A percentile compares a stretch with the other conserved stretches of the same genome.
Evolutionary conservation across 2,888 invertebrate species (phyloP).

Genomic region (Tenthredo notha): DNA sequence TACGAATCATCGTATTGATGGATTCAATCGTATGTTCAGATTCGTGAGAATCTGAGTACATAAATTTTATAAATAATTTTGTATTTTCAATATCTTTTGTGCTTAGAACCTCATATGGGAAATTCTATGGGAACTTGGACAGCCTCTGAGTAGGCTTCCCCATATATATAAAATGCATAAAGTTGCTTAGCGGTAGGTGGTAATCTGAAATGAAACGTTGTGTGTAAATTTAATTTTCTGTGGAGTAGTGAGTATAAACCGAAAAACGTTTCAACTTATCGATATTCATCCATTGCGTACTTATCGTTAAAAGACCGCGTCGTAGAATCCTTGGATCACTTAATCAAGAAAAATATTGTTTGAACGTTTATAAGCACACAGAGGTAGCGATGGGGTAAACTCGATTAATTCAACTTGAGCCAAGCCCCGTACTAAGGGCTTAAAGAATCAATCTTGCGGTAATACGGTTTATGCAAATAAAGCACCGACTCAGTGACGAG

Average conservation of each 20-base stretch:
- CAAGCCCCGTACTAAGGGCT: conserved; percentile 1
- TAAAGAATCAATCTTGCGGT: conserved; percentile 15
- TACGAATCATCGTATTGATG: not conserved
- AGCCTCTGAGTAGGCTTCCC: no score
- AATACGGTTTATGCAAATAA: not conserved
- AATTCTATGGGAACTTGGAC: no score
- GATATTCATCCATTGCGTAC: not conserved
- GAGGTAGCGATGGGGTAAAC: not conserved
- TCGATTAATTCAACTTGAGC: conserved; percentile 4
- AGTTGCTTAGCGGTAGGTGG: not conserved
- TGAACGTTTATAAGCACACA: conserved; percentile 1
- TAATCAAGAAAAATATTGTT: not conserved
- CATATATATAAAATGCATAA: not conserved
- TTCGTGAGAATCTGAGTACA: not conserved
- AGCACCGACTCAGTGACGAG: not conserved
- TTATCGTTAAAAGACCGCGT: not conserved
- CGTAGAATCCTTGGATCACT: not conserved
- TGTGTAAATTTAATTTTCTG: not conserved
- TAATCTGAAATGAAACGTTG: not conserved
- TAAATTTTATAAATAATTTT: no score
- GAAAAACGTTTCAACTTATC: not conserved
- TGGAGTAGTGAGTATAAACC: not conserved
- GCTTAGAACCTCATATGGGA: not conserved
- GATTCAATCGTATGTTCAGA: not conserved
- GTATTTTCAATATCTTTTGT: not conserved